Percentiles rank a stretch among this genome's conserved stretches.
These are phyloP conservation scores for Busseola fusca DNA, from an alignment of 2,888 invertebrate species.

Conservation along the genomic window DNA sequence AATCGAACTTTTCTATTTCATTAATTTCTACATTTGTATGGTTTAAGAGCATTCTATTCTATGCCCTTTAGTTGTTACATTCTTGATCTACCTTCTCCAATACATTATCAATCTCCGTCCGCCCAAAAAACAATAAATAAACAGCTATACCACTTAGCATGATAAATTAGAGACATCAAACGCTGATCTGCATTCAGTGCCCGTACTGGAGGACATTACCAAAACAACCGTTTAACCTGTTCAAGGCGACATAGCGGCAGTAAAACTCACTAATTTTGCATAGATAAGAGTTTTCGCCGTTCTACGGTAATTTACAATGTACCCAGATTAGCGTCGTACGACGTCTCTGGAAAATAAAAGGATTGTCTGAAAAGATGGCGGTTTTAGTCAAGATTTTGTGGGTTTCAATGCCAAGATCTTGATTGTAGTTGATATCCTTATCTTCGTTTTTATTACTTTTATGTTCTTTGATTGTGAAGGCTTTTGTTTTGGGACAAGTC, in stretches of 20 bases:
- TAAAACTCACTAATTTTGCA: constrained; percentile 72
- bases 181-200: constrained; percentile 58
- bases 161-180: constrained; percentile 53
- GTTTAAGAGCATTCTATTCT: no score
- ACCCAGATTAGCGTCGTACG: constrained; percentile 64
- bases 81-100: not conserved
- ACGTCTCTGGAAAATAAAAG: constrained; percentile 59
- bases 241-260: constrained; percentile 50
- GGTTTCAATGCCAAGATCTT: constrained; percentile 44
- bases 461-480: constrained; percentile 21
- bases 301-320: constrained; percentile 67
- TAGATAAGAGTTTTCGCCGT: constrained; percentile 69
- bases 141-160: constrained; percentile 31
- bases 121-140: constrained; percentile 11
- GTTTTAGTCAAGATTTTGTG: constrained; percentile 45
- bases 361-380: constrained; percentile 58
- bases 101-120: constrained; percentile 12
- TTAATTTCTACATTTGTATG: no score
- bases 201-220: constrained; percentile 41
- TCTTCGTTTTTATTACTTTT: constrained; percentile 33
- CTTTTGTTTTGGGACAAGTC: not conserved
- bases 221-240: constrained; percentile 64
- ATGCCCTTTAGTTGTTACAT: not conserved
- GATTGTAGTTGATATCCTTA: constrained; percentile 31
- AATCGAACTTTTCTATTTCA: not conserved